Evolutionary conservation across 2,888 invertebrate species (phyloP), one percentile per base, ranked within the genome.

Genomic region (Meiosimyza platycephala): DNA sequence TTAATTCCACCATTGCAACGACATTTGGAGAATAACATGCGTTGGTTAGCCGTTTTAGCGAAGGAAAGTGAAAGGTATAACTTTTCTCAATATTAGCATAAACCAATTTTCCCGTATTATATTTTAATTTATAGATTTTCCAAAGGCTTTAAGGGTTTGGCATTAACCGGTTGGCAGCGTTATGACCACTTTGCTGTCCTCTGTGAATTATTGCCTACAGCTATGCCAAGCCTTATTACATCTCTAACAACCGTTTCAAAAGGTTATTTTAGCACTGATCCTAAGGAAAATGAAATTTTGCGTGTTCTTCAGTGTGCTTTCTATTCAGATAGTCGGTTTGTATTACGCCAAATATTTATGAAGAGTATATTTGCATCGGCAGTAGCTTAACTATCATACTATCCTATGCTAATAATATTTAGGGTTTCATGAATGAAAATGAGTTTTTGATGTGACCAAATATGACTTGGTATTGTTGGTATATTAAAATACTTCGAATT

Each of bases 111-210:
- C 9, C 40, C 22, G 15, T 22, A 6, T 11, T 73, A 13, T 11
- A 33, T 51, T 65, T 64, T 60, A 70, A 33, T 74, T 67, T 59
- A 6, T 33, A 81, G 83, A 50, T 88, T 88, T 73, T 78, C 85
- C 15, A 84, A 86, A 71, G 88, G 87, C 1, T 81, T 87, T 47
- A 78, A 83, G 9, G 88, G 88, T 3, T 67, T 88, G 18, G 87
- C 85, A 0, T 70, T 88, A 33, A 88, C 88, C 0, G 87, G 87
- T 6, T 87, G 85, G 87, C 85, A 85, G 79, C 84, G 91, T 16
- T 93, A 92, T 80, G 93, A 93, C 82, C 93, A 93, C 82, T 93
- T 93, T 84, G 90, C 92, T 1, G 90, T 90, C 9, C 86, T 93
- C 6, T 92, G 92, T 79, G 93, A 93, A 82, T 84, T 92, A 16